Conservation (phyloP, 1,140 invertebrate genomes). For the Pachyrhynchus sulphureomaculatus region DNA sequence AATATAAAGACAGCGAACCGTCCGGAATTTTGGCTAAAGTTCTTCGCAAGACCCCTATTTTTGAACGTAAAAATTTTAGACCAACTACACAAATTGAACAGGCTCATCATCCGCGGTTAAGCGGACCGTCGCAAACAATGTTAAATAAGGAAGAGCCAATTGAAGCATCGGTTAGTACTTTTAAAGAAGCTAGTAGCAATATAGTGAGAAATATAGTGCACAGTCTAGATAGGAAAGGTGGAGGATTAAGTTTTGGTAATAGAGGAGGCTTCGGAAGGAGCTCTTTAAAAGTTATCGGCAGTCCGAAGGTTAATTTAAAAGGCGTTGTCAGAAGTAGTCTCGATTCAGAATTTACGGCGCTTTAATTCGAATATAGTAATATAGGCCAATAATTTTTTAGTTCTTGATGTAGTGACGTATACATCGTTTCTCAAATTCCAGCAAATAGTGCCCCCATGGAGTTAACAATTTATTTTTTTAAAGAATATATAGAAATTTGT, state of each 20-base stretch:
- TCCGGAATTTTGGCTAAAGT: slow-evolving; percentile 28
- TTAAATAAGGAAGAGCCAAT: background rate
- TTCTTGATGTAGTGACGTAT: too few relatives aligned
- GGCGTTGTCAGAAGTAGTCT: slow-evolving; percentile 24
- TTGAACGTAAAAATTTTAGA: slow-evolving; percentile 24
- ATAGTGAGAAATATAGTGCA: slow-evolving; percentile 48
- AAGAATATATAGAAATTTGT: too few relatives aligned
- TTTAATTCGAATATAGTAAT: too few relatives aligned
- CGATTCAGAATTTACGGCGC: slow-evolving; percentile 21
- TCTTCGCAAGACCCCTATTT: slow-evolving; percentile 32
- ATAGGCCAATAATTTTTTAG: too few relatives aligned
- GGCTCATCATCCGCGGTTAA: background rate
- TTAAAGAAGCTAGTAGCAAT: slow-evolving; percentile 15
- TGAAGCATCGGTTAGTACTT: slow-evolving; percentile 8
- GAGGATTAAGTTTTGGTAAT: slow-evolving; percentile 36
- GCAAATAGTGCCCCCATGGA: too few relatives aligned
- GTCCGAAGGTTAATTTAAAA: slow-evolving; percentile 33
- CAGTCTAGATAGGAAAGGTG: slow-evolving; percentile 45
- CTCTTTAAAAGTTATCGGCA: slow-evolving; percentile 40
- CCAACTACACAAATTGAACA: background rate
- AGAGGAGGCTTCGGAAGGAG: slow-evolving; percentile 42
- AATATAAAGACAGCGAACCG: background rate
- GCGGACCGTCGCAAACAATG: background rate
- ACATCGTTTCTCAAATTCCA: too few relatives aligned
- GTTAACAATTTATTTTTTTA: too few relatives aligned